Evolutionary conservation across 2,888 invertebrate genomes (phyloP).

Genomic region (Dichetophora obliterata): DNA sequence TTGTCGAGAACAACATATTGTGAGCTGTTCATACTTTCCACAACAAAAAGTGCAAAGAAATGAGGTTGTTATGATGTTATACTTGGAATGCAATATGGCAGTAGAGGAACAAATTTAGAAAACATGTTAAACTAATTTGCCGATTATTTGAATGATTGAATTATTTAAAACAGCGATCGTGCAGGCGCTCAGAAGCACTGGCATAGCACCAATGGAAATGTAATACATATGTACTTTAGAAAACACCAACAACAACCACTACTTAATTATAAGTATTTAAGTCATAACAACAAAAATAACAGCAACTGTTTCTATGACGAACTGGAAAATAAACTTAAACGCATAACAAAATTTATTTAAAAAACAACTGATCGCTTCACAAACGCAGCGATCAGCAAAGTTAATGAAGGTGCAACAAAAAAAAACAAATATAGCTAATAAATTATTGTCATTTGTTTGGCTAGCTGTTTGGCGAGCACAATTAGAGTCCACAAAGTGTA

Average conservation of each 20-base stretch:
- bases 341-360: conserved; percentile 7
- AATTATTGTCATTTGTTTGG: background rate
- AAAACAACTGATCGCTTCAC: conserved; percentile 14
- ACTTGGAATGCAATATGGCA: conserved; percentile 16
- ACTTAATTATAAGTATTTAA: background rate
- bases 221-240: too few species aligned
- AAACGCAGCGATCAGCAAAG: background rate
- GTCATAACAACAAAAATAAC: conserved; percentile 16
- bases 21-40: too few species aligned
- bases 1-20: background rate
- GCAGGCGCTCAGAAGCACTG: background rate
- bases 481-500: too few species aligned
- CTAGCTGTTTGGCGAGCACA: background rate
- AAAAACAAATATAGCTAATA: background rate
- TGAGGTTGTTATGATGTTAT: conserved; percentile 31
- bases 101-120: background rate
- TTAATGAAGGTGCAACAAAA: background rate
- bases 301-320: background rate
- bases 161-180: conserved; percentile 22
- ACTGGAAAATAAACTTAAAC: background rate
- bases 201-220: too few species aligned
- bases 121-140: conserved; percentile 20
- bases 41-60: conserved; percentile 15
- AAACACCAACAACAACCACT: background rate
- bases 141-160: conserved; percentile 1